Conservation (phyloP, 2,888 invertebrate species). For the Cephus nigrinus region DNA sequence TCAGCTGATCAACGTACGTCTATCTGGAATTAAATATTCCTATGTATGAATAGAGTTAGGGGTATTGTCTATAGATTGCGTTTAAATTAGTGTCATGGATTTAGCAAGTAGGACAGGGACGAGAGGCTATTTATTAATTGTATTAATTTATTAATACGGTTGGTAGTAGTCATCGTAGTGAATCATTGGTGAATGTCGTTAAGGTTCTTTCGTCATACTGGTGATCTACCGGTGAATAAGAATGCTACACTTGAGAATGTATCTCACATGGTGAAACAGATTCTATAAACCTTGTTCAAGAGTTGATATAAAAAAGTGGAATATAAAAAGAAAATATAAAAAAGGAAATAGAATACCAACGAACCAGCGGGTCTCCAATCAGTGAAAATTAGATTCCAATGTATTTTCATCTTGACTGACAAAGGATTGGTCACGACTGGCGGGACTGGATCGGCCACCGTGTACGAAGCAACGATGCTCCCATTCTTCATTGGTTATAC, state of each 20-base stretch:
- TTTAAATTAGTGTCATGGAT: background rate
- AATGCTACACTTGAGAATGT: background rate
- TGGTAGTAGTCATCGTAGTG: background rate
- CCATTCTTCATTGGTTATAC: background rate
- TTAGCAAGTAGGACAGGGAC: background rate
- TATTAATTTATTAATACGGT: background rate
- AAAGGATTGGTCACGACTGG: conserved; percentile 51
- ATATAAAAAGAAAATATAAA: background rate
- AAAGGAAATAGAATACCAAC: background rate
- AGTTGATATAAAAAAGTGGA: background rate
- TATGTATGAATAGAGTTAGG: too few relatives aligned
- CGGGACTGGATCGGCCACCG: conserved; percentile 24
- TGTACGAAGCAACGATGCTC: background rate
- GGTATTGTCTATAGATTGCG: background rate
- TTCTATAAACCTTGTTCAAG: background rate
- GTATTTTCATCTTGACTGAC: conserved; percentile 48
- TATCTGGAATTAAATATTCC: background rate
- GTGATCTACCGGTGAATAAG: background rate
- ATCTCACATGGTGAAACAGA: background rate
- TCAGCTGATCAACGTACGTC: background rate
- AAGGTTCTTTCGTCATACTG: background rate
- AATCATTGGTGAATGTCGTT: background rate
- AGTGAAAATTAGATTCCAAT: conserved; percentile 44
- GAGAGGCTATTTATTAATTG: background rate
- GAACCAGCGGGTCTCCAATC: conserved; percentile 19